These are phyloP conservation scores for Corella eumyota DNA, from an alignment of 23 tunicate genomes.

Conservation along the genomic window DNA sequence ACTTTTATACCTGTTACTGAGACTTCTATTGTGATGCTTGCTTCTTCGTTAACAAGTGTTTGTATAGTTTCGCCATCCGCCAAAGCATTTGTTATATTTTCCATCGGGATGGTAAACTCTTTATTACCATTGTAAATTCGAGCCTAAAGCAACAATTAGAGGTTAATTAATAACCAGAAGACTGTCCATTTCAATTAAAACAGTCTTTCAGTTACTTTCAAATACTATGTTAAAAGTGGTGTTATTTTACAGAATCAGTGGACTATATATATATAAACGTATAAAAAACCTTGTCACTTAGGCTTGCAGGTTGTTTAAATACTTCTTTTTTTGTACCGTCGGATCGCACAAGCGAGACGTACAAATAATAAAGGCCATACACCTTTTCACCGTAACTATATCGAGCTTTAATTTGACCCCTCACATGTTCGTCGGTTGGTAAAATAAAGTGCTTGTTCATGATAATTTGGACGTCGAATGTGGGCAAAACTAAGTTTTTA, in stretches of 20 bases:
- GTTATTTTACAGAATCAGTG: no score
- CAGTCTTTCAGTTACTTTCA: no score
- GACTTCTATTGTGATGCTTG: slow-evolving; percentile 3
- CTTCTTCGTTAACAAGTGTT: slow-evolving; percentile 1
- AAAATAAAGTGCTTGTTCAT: slow-evolving; percentile 16
- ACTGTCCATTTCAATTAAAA: no score
- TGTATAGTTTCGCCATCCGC: slow-evolving; percentile 9
- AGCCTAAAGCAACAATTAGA: background rate
- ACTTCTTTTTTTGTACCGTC: slow-evolving; percentile 1
- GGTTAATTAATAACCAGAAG: no score
- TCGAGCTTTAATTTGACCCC: slow-evolving; percentile 1
- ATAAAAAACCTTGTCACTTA: background rate
- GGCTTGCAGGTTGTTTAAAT: background rate
- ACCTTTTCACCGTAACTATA: slow-evolving; percentile 24
- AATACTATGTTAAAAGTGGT: no score
- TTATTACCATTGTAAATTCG: background rate
- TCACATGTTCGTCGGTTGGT: background rate
- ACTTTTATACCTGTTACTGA: background rate
- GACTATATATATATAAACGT: no score
- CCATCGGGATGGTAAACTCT: background rate
- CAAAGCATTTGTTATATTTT: background rate
- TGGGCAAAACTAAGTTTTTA: slow-evolving; percentile 20
- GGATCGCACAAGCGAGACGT: background rate
- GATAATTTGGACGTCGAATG: slow-evolving; percentile 14
- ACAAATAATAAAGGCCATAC: slow-evolving; percentile 10